phyloP scores from a whole-genome alignment of 2,888 invertebrate species.

The Agriopis aurantiaria region DNA sequence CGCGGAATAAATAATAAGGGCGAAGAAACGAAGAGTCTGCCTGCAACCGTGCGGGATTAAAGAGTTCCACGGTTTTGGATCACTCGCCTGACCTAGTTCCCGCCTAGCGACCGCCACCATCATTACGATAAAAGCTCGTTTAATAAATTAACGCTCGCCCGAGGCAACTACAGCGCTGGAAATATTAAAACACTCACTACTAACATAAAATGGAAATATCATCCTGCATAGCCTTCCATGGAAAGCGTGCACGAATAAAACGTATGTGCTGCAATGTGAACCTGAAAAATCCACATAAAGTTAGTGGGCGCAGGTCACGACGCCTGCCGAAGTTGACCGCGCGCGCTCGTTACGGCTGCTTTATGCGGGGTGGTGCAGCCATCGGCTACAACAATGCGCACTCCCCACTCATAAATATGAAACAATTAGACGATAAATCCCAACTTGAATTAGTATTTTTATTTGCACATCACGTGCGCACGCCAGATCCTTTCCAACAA shows the following conservation, averaged over 20 bases:
- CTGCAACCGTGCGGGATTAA: slow-evolving; percentile 61
- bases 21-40: slow-evolving; percentile 54
- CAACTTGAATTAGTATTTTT: slow-evolving; percentile 78
- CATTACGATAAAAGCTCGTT: slow-evolving; percentile 66
- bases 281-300: slow-evolving; percentile 42
- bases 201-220: slow-evolving; percentile 35
- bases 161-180: slow-evolving; percentile 44
- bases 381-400: slow-evolving; percentile 72
- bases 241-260: slow-evolving; percentile 38
- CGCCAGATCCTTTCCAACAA: slow-evolving; percentile 65
- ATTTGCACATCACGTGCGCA: slow-evolving; percentile 80
- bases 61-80: slow-evolving; percentile 57
- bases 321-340: slow-evolving; percentile 56
- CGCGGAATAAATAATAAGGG: slow-evolving; percentile 66
- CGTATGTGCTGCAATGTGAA: slow-evolving; percentile 33
- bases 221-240: slow-evolving; percentile 24
- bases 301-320: slow-evolving; percentile 66
- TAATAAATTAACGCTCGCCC: slow-evolving; percentile 59
- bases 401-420: slow-evolving; percentile 73
- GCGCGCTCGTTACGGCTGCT: slow-evolving; percentile 67
- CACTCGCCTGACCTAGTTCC: slow-evolving; percentile 62
- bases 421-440: slow-evolving; percentile 81
- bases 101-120: slow-evolving; percentile 54
- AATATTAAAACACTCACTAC: slow-evolving; percentile 34
- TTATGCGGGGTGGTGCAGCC: slow-evolving; percentile 66